Percentiles rank a stretch among this genome's conserved stretches.
phyloP scores from a whole-genome alignment of 1,140 invertebrate species.

The Oncopeltus fasciatus region DNA sequence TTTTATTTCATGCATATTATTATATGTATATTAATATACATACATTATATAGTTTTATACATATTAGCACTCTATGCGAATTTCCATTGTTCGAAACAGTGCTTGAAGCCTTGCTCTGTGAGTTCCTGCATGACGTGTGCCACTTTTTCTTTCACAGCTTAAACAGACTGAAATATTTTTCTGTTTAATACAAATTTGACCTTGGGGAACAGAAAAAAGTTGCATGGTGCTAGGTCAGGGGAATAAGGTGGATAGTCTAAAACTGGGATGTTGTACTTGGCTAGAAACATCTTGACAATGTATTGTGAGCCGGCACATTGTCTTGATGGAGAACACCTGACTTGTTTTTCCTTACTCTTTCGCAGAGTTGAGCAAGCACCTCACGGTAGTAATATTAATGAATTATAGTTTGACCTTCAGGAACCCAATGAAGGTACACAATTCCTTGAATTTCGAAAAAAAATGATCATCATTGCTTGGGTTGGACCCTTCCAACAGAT shows the following conservation, averaged over 20 bases:
- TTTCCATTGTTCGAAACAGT: conserved; percentile 23
- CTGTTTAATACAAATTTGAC: not conserved
- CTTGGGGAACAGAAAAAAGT: not conserved
- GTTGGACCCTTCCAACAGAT: conserved; percentile 2
- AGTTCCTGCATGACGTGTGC: conserved; percentile 15
- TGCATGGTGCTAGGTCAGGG: conserved; percentile 21
- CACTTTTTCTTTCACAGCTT: conserved; percentile 20
- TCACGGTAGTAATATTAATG: conserved; percentile 25
- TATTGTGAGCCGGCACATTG: conserved; percentile 16
- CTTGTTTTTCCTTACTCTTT: conserved; percentile 19
- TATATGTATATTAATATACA: too few species aligned
- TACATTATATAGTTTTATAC: conserved; percentile 14
- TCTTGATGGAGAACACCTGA: conserved; percentile 16
- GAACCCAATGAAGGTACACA: conserved; percentile 26
- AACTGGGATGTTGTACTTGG: conserved; percentile 22
- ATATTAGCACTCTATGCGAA: conserved; percentile 20
- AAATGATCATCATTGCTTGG: conserved; percentile 25
- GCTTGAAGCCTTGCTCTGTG: conserved; percentile 21
- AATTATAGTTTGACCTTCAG: conserved; percentile 26
- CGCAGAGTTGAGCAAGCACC: conserved; percentile 23
- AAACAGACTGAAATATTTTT: conserved; percentile 21
- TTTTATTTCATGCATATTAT: conserved; percentile 11
- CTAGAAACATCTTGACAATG: conserved; percentile 17
- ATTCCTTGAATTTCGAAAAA: conserved; percentile 25
- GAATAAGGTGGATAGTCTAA: conserved; percentile 22